Evolutionary conservation across 2,888 invertebrate genomes (phyloP).

Genomic region (Lampropteryx suffumata): DNA sequence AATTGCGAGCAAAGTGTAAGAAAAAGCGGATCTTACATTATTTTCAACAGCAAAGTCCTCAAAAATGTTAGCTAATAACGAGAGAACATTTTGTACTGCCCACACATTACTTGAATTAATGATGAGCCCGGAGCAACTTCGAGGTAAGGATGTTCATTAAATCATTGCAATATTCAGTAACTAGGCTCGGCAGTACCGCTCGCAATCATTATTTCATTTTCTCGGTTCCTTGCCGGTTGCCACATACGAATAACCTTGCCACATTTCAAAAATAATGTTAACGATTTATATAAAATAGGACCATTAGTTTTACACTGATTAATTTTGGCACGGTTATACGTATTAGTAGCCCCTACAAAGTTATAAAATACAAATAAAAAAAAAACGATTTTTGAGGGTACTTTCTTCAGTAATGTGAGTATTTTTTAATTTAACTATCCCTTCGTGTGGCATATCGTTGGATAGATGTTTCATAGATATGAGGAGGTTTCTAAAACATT

Average conservation of each 20-base stretch:
- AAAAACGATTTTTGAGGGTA: too few species aligned
- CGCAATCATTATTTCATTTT: conserved; percentile 30
- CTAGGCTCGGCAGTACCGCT: conserved; percentile 19
- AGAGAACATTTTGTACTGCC: conserved; percentile 17
- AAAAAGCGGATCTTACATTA: not conserved
- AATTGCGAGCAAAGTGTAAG: not conserved
- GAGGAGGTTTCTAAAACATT: too few species aligned
- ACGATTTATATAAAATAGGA: too few species aligned
- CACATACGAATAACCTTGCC: conserved; percentile 23
- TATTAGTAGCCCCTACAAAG: too few species aligned
- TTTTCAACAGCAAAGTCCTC: not conserved
- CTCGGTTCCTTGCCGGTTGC: conserved; percentile 13
- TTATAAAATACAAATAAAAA: too few species aligned
- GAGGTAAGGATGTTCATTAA: conserved; percentile 33
- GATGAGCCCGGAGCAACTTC: conserved; percentile 22
- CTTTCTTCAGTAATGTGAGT: too few species aligned
- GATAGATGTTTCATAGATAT: too few species aligned
- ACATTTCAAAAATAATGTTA: not conserved
- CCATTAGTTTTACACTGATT: too few species aligned
- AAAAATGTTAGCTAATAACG: conserved; percentile 2
- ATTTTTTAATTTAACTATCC: too few species aligned
- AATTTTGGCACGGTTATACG: too few species aligned
- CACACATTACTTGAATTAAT: conserved; percentile 24
- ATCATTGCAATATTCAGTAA: conserved; percentile 34
- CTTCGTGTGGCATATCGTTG: too few species aligned